These are phyloP conservation scores for Semotilus atromaculatus DNA, from an alignment of 2,797 vertebrate genomes.

Conservation along the genomic window DNA sequence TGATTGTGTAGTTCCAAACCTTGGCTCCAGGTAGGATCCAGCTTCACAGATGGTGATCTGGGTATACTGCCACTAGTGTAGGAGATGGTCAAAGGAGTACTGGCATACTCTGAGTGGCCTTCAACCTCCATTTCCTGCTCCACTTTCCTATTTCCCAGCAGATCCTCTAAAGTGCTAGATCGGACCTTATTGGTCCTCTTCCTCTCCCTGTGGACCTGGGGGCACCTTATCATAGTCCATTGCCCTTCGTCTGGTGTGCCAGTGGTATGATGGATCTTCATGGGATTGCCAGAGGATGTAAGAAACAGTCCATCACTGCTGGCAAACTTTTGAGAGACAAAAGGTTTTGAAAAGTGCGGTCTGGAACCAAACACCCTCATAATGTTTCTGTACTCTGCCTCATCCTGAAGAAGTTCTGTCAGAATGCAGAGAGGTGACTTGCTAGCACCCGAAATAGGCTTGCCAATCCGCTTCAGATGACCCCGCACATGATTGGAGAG, in stretches of 20 bases:
- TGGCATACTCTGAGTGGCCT: slow-evolving; percentile 80
- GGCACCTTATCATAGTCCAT: slow-evolving; percentile 47
- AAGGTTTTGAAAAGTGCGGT: slow-evolving; percentile 80
- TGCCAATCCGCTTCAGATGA: slow-evolving; percentile 91
- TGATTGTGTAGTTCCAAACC: slow-evolving; percentile 77
- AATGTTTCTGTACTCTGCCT: slow-evolving; percentile 86
- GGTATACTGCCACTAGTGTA: slow-evolving; percentile 82
- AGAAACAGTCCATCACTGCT: slow-evolving; percentile 81
- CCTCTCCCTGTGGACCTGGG: slow-evolving; percentile 71
- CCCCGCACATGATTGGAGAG: slow-evolving; percentile 94
- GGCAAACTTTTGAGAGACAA: slow-evolving; percentile 84
- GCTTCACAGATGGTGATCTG: slow-evolving; percentile 76
- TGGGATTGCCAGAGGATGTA: slow-evolving; percentile 82
- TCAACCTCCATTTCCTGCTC: slow-evolving; percentile 79
- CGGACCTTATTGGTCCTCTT: slow-evolving; percentile 76
- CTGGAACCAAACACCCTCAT: slow-evolving; percentile 83
- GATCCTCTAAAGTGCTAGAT: slow-evolving; percentile 87
- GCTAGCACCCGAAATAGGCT: slow-evolving; percentile 85
- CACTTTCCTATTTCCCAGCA: slow-evolving; percentile 85
- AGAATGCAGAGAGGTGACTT: slow-evolving; percentile 91
- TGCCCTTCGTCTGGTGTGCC: slow-evolving; percentile 75
- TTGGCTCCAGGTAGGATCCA: slow-evolving; percentile 82
- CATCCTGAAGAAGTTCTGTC: slow-evolving; percentile 89
- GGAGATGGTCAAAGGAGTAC: slow-evolving; percentile 83
- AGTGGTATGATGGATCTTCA: slow-evolving; percentile 84